A percentile compares a stretch with the other conserved stretches of the same genome.
These are phyloP conservation scores for Trichomycterus rosablanca DNA, from an alignment of 2,113 vertebrate genomes.

Conservation along the genomic window DNA sequence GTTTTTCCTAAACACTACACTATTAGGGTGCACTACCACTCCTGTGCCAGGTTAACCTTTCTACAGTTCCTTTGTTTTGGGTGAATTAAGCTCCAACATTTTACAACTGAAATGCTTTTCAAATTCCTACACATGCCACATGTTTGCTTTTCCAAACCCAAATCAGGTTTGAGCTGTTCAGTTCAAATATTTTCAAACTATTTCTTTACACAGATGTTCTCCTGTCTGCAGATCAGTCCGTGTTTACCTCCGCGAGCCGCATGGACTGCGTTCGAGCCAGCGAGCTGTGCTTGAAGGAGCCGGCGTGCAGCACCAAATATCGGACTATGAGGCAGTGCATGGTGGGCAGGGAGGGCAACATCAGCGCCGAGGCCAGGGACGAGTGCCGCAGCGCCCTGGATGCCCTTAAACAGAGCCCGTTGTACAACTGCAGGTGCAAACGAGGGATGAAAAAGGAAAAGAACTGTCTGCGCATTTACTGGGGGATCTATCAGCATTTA, in stretches of 20 bases:
- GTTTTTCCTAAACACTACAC: too few species aligned
- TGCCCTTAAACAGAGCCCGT: slow-evolving; percentile 88
- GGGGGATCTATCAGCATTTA: slow-evolving; percentile 97
- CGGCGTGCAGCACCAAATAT: slow-evolving; percentile 94
- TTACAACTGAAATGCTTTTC: too few species aligned
- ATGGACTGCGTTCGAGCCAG: slow-evolving; percentile 93
- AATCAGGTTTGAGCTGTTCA: too few species aligned
- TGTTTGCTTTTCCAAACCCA: too few species aligned
- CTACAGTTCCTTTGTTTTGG: too few species aligned
- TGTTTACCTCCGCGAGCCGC: slow-evolving; percentile 59
- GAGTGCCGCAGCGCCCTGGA: slow-evolving; percentile 93
- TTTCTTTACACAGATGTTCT: slow-evolving; percentile 69
- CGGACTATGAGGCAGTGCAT: slow-evolving; percentile 97
- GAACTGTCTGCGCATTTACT: slow-evolving; percentile 96
- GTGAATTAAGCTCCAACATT: too few species aligned
- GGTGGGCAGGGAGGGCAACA: slow-evolving; percentile 88
- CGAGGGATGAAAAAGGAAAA: slow-evolving; percentile 99
- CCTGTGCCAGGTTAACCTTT: too few species aligned
- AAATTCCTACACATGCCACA: too few species aligned
- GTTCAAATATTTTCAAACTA: background rate
- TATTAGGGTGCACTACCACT: too few species aligned
- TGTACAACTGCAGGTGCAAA: slow-evolving; percentile 93
- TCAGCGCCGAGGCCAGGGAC: slow-evolving; percentile 90
- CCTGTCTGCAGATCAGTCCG: slow-evolving; percentile 70
- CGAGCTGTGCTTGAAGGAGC: slow-evolving; percentile 90